Percentiles rank a stretch among this genome's conserved stretches.
Evolutionary conservation across 2,888 invertebrate species (phyloP).

Genomic region (Tipula confusa): DNA sequence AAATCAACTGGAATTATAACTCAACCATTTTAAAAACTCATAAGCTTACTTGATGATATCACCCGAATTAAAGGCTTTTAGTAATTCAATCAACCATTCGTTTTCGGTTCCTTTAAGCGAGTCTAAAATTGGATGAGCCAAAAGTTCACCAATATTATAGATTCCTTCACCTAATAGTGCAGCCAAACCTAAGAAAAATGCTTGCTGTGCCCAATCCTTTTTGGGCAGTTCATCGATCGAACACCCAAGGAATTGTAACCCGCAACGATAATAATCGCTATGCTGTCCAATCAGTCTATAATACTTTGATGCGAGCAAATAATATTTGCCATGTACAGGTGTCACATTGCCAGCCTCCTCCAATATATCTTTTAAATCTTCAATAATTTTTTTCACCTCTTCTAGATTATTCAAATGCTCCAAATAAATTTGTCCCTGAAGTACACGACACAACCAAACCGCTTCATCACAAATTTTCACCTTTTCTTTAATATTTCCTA

Average conservation of each 20-base stretch:
- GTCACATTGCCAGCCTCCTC: constrained; percentile 90
- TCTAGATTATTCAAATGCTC: constrained; percentile 74
- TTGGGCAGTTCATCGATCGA: constrained; percentile 62
- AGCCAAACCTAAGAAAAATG: constrained; percentile 88
- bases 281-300: constrained; percentile 80
- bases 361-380: constrained; percentile 76
- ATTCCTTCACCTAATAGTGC: constrained; percentile 92
- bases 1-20: neutral
- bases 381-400: constrained; percentile 77
- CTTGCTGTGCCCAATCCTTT: constrained; percentile 69
- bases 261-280: constrained; percentile 92
- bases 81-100: constrained; percentile 81
- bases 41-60: constrained; percentile 63
- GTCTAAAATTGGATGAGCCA: constrained; percentile 91
- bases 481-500: constrained; percentile 83
- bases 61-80: constrained; percentile 82
- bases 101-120: constrained; percentile 75
- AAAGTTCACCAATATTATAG: constrained; percentile 95
- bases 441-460: constrained; percentile 77
- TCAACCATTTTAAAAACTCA: neutral
- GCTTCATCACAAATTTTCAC: constrained; percentile 84
- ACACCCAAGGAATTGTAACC: constrained; percentile 77
- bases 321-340: constrained; percentile 89
- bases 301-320: constrained; percentile 86
- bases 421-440: constrained; percentile 75